Evolutionary conservation across 2,797 vertebrate species (phyloP), one percentile per base, ranked within the genome.

Genomic region (Tragopan temminckii): DNA sequence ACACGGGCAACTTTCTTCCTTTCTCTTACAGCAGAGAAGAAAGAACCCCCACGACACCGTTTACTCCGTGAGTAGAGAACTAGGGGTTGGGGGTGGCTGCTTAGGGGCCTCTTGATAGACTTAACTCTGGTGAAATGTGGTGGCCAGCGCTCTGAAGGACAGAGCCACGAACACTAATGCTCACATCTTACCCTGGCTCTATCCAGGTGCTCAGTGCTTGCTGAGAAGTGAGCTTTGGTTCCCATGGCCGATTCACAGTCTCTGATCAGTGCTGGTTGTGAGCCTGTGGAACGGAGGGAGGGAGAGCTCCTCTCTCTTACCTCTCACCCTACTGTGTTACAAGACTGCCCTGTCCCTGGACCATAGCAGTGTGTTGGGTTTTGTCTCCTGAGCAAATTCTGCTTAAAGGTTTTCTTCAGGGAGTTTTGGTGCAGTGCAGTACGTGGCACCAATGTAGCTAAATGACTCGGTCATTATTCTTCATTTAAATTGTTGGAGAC

Each of bases 31-130:
- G 94, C 98, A 97, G 91, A 97, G 97, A 83, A 96, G 93, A 85
- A 98, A 88, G 85, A 96, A 96, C 29, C 94, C 96, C 7, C 97
- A 98, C 20, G 98, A 98, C 27, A 93, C 87, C 1, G 66, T 98
- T 72, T 98, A 98, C 89, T 97, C 96, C 2, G 98, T 98, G 95
- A 98, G 98, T 98, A 86, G 8, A 50, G 48, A 11, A 4, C 24
- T 16, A 45, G 5, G 27, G 42, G 16, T 50, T 27, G n/a, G 38
- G 59, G 38, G 29, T 12, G 27, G 42, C 66, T 85, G 48, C 53
- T 81, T 18, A 52, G 74, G 63, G 76, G 31, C 61, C 13, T 77
- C 52, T 33, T 16, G n/a, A 7, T 7, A 23, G 20, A 33, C 55
- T 79, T 31, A 61, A 11, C 24, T n/a, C 23, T 10, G 33, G 38